Base-by-base conservation (phyloP, 2,888 invertebrate genomes). In the Hanleya hanleyi region DNA sequence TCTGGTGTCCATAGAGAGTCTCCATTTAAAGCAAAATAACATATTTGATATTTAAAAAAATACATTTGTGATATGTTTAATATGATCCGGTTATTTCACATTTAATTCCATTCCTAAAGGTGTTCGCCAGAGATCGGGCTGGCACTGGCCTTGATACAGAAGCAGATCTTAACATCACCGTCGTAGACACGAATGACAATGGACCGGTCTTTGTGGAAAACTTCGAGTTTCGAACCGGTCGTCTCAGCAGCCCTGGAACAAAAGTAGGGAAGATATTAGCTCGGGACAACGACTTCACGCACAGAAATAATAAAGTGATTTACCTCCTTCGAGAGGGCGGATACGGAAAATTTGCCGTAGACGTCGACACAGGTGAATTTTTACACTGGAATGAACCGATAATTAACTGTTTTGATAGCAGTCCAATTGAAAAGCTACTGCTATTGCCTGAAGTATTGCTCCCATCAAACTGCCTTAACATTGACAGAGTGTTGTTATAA, bases 251-350 rank as follows among this genome's bases (percentile, higher is more conserved):
- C 15, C 38, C 72, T 15, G 77, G 77, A 22, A 67, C 70, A 4
- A 61, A 37, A 29, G 41, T 77, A 1, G 66, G 72, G 12, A 66
- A 69, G 26, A 57, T 77, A 6, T 26, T 68, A 9, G 77, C 77
- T 15, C 33, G 22, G 18, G 77, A 77, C 47, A 65, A 32, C 3
- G 77, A 77, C 57, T 29, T 51, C 7, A 69, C 71, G 9, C 41
- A 62, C 9, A 49, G 70, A 37, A 81, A 79, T 67, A 76, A 75
- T 36, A 61, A 69, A 41, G 51, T 81, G 15, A 75, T 79, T 47
- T 79, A 74, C 68, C 38, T 78, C 7, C 73, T 81, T 5, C 72
- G 51, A 36, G 57, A 67, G 18, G 77, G 77, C 7, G 77, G 77
- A 4, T 66, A 65, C 51, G 77, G 77, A 35, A 75, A 73, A 50